Percentiles rank a stretch among this genome's conserved stretches.
Evolutionary conservation across 2,113 vertebrate genomes (phyloP).

Genomic region (Gymnogyps californianus): DNA sequence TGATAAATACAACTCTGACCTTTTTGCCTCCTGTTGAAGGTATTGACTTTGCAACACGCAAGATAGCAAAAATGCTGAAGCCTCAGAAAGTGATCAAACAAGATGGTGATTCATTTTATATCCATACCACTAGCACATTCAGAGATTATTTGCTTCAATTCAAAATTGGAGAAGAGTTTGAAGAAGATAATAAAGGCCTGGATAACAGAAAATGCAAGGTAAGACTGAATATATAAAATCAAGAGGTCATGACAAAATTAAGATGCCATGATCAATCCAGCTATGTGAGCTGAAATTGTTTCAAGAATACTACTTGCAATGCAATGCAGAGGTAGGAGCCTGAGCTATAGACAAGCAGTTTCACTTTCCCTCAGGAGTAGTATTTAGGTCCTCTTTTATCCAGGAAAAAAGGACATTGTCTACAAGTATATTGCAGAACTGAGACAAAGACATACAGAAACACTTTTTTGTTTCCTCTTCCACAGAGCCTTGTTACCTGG

Average conservation of each 20-base stretch:
- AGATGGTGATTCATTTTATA: slow-evolving; percentile 68
- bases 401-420: not conserved
- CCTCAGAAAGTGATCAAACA: slow-evolving; percentile 85
- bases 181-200: slow-evolving; percentile 86
- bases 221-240: not conserved
- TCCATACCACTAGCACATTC: slow-evolving; percentile 82
- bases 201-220: slow-evolving; percentile 88
- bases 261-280: not conserved
- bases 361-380: not conserved
- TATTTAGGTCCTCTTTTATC: not conserved
- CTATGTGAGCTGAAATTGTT: not conserved
- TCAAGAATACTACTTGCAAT: not conserved
- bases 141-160: slow-evolving; percentile 82
- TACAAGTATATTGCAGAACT: not conserved
- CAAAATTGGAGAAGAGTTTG: slow-evolving; percentile 80
- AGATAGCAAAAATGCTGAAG: slow-evolving; percentile 81
- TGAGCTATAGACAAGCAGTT: not conserved
- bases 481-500: slow-evolving; percentile 83
- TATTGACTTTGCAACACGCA: slow-evolving; percentile 76
- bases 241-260: not conserved
- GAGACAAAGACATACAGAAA: not conserved
- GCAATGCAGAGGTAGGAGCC: not conserved
- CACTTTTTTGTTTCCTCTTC: not conserved
- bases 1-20: not conserved
- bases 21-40: slow-evolving; percentile 62